Percentiles rank a stretch among this genome's conserved stretches.
These are phyloP conservation scores for Chaetops frenatus DNA, from an alignment of 2,113 vertebrate species.

Conservation along the genomic window DNA sequence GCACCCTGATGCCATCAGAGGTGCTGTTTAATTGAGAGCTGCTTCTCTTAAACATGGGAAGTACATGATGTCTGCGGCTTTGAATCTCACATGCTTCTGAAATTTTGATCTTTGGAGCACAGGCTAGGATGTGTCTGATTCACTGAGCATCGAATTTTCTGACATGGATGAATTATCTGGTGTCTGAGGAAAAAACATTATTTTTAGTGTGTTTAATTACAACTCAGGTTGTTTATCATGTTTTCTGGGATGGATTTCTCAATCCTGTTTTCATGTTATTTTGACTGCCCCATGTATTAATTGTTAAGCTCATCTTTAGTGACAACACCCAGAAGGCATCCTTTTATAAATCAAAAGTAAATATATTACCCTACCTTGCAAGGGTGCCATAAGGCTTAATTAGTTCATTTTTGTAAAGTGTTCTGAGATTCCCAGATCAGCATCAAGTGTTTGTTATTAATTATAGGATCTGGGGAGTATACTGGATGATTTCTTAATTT, in stretches of 20 bases:
- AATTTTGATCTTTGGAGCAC: neutral
- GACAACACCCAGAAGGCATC: slow-evolving; percentile 25
- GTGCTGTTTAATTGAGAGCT: neutral
- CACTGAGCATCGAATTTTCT: neutral
- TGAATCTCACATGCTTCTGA: neutral
- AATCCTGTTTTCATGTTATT: neutral
- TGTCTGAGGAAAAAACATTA: neutral
- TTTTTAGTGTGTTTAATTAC: neutral
- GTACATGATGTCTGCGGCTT: neutral
- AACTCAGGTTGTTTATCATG: neutral
- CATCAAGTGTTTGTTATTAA: slow-evolving; percentile 59
- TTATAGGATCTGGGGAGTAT: slow-evolving; percentile 16
- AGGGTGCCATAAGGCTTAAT: slow-evolving; percentile 45
- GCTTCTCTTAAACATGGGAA: neutral
- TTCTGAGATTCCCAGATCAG: slow-evolving; percentile 34
- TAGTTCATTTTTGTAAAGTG: slow-evolving; percentile 42
- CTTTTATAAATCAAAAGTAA: slow-evolving; percentile 55
- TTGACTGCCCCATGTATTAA: neutral
- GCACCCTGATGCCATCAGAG: neutral
- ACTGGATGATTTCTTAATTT: slow-evolving; percentile 27
- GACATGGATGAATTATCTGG: neutral
- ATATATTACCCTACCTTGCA: slow-evolving; percentile 42
- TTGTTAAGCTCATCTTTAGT: neutral
- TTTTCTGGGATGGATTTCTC: neutral
- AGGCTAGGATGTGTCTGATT: neutral